Evolutionary conservation across 1,140 invertebrate species (phyloP).

Genomic region (Globodera rostochiensis): DNA sequence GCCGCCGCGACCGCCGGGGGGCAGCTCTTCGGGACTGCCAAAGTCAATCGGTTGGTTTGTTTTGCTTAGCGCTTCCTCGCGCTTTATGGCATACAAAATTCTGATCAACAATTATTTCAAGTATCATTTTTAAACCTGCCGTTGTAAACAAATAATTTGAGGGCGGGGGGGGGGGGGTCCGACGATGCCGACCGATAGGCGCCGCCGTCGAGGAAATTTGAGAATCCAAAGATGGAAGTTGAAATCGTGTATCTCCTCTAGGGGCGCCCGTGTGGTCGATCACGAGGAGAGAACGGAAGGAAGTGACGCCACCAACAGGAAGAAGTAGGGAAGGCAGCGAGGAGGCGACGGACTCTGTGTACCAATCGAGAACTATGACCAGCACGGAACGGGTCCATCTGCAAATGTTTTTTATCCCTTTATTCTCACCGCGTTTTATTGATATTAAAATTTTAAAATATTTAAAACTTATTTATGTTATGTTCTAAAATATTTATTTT

Average conservation of each 20-base stretch:
- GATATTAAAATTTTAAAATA: too few species aligned
- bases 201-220: not conserved
- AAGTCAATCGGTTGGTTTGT: not conserved
- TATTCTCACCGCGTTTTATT: not conserved
- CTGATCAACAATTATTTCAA: too few species aligned
- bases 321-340: conserved; percentile 16
- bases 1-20: conserved; percentile 20
- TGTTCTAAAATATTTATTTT: not conserved
- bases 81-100: too few species aligned
- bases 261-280: conserved; percentile 38
- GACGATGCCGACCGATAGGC: too few species aligned
- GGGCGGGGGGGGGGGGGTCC: too few species aligned
- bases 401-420: not conserved
- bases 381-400: conserved; percentile 38
- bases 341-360: conserved; percentile 20
- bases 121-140: too few species aligned
- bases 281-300: conserved; percentile 36
- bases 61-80: too few species aligned
- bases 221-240: conserved; percentile 1
- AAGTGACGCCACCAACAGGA: conserved; percentile 28
- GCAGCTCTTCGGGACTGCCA: not conserved
- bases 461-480: not conserved
- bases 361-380: conserved; percentile 42
- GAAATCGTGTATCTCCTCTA: not conserved
- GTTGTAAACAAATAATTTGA: too few species aligned